A percentile compares a stretch with the other conserved stretches of the same genome.
phyloP scores from a whole-genome alignment of 2,888 invertebrate genomes.

The Xylota segnis region DNA sequence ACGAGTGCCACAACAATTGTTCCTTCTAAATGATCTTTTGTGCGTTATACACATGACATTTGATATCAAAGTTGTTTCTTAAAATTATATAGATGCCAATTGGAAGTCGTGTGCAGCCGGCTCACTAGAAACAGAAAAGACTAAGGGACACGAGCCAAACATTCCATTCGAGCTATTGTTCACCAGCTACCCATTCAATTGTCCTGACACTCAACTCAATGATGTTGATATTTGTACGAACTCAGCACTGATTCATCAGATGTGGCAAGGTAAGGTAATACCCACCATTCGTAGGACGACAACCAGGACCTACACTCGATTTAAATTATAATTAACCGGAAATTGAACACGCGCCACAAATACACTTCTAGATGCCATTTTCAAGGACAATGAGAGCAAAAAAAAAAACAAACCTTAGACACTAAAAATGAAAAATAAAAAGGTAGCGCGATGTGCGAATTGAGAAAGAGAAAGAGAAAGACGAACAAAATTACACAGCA shows the following conservation, averaged over 20 bases:
- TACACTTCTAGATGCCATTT: constrained; percentile 69
- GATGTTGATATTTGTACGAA: constrained; percentile 58
- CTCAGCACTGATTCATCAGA: constrained; percentile 34
- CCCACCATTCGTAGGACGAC: constrained; percentile 27
- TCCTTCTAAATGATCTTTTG: constrained; percentile 46
- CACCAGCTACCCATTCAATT: constrained; percentile 54
- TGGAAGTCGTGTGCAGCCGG: constrained; percentile 67
- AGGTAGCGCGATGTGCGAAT: constrained; percentile 70
- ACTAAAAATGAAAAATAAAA: constrained; percentile 50
- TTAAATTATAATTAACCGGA: constrained; percentile 84
- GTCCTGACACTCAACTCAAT: constrained; percentile 72
- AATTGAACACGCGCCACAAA: constrained; percentile 83
- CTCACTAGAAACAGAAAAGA: constrained; percentile 44
- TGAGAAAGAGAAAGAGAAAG: constrained; percentile 62
- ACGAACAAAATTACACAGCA: constrained; percentile 70
- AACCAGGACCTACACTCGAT: constrained; percentile 62
- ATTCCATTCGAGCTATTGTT: constrained; percentile 66
- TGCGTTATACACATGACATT: constrained; percentile 42
- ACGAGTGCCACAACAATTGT: constrained; percentile 26
- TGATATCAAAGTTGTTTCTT: constrained; percentile 68
- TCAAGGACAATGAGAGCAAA: constrained; percentile 58
- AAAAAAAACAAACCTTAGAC: constrained; percentile 69
- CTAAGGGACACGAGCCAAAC: constrained; percentile 70
- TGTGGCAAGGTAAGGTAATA: constrained; percentile 45
- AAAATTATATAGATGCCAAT: constrained; percentile 65